Evolutionary conservation across 2,797 vertebrate genomes (phyloP).

Genomic region (Melopsittacus undulatus): DNA sequence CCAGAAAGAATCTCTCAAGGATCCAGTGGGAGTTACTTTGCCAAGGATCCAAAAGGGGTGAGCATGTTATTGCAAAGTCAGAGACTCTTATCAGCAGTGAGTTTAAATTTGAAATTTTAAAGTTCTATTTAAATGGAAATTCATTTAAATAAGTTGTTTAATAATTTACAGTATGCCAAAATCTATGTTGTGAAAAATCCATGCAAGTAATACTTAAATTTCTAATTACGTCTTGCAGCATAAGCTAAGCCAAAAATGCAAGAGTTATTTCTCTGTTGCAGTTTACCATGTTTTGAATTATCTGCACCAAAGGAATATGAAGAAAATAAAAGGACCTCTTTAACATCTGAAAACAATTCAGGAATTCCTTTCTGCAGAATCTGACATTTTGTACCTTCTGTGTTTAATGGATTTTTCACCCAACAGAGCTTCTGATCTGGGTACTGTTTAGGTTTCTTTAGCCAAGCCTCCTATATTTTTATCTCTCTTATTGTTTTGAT

Average conservation of each 20-base stretch:
- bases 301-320: background rate
- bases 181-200: background rate
- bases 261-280: background rate
- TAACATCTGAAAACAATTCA: background rate
- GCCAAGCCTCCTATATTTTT: background rate
- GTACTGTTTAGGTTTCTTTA: background rate
- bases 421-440: background rate
- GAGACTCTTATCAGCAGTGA: background rate
- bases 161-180: background rate
- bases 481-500: background rate
- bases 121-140: background rate
- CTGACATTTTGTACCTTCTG: background rate
- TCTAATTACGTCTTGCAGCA: background rate
- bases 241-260: background rate
- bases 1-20: constrained; percentile 97
- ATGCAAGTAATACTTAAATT: background rate
- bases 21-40: constrained; percentile 98
- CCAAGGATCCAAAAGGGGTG: constrained; percentile 95
- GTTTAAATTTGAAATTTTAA: background rate
- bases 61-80: constrained; percentile 55
- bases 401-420: background rate
- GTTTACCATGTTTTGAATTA: background rate
- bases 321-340: background rate
- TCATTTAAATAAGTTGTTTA: background rate
- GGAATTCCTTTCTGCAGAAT: background rate